Conservation (phyloP, 2,113 vertebrate species). For the Triplophysa siluroides region DNA sequence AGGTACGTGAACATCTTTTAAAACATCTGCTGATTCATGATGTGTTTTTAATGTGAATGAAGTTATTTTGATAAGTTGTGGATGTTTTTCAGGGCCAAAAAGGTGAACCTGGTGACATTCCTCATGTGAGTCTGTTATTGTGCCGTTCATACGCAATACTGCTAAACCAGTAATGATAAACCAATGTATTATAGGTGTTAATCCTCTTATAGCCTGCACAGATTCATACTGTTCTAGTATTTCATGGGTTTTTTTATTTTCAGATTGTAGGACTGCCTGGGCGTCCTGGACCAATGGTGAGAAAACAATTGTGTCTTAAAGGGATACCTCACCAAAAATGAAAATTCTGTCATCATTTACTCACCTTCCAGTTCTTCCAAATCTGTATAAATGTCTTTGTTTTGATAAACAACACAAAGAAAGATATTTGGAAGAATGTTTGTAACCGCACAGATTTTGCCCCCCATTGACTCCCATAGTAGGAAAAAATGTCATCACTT, state of each 20-base stretch:
- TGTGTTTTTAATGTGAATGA: not conserved
- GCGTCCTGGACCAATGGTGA: constrained; percentile 48
- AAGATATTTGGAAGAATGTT: too few species aligned
- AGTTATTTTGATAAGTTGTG: not conserved
- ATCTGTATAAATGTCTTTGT: too few species aligned
- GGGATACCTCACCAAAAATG: not conserved
- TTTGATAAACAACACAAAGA: too few species aligned
- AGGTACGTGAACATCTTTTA: constrained; percentile 27
- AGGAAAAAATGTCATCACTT: too few species aligned
- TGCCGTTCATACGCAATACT: not conserved
- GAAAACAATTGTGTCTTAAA: not conserved
- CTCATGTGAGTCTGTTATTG: constrained; percentile 81
- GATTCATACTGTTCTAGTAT: not conserved
- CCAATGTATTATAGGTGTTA: too few species aligned
- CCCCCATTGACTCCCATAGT: too few species aligned
- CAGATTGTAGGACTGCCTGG: constrained; percentile 55
- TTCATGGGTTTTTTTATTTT: not conserved
- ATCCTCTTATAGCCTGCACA: not conserved
- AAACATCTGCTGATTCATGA: not conserved
- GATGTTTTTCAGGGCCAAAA: constrained; percentile 84
- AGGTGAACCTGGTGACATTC: constrained; percentile 94
- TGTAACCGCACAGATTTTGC: too few species aligned
- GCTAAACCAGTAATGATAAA: too few species aligned
- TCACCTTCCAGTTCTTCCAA: too few species aligned
- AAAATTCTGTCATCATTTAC: too few species aligned